Percentiles rank a stretch among this genome's conserved stretches.
These are phyloP conservation scores for Caretta caretta DNA, from an alignment of 2,113 vertebrate species.

Conservation along the genomic window DNA sequence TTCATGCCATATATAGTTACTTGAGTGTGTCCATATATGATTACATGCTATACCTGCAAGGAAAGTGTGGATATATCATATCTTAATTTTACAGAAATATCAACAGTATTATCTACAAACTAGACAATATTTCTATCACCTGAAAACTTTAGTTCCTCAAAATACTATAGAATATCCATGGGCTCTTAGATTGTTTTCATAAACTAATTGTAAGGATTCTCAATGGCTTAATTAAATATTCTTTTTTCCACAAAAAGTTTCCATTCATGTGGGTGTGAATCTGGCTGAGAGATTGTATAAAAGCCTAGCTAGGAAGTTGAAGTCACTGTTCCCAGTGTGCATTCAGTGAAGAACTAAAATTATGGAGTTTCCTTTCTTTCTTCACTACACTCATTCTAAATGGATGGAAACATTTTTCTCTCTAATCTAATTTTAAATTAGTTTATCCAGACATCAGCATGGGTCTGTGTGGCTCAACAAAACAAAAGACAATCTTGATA, in stretches of 20 bases:
- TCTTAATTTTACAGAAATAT: neutral
- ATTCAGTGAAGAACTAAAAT: neutral
- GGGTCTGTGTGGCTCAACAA: constrained; percentile 20
- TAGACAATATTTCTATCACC: neutral
- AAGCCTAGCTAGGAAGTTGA: neutral
- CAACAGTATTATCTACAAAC: neutral
- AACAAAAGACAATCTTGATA: constrained; percentile 15
- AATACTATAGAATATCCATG: neutral
- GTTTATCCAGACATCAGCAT: constrained; percentile 60
- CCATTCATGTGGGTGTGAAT: neutral
- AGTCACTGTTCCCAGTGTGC: neutral
- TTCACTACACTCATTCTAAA: neutral
- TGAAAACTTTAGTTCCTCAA: neutral
- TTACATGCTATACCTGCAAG: neutral
- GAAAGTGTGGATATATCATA: neutral
- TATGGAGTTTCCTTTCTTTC: neutral
- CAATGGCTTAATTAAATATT: constrained; percentile 17
- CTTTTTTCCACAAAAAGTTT: neutral
- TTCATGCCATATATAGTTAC: neutral
- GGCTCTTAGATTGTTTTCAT: neutral
- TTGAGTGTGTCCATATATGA: neutral
- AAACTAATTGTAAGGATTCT: neutral
- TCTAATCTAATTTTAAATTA: constrained; percentile 53
- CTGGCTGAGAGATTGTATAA: neutral
- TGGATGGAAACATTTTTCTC: neutral